A percentile compares a stretch with the other conserved stretches of the same genome.
Evolutionary conservation across 35 echinoderm and acorn worm genomes (phyloP).

Genomic region (Lytechinus pictus): DNA sequence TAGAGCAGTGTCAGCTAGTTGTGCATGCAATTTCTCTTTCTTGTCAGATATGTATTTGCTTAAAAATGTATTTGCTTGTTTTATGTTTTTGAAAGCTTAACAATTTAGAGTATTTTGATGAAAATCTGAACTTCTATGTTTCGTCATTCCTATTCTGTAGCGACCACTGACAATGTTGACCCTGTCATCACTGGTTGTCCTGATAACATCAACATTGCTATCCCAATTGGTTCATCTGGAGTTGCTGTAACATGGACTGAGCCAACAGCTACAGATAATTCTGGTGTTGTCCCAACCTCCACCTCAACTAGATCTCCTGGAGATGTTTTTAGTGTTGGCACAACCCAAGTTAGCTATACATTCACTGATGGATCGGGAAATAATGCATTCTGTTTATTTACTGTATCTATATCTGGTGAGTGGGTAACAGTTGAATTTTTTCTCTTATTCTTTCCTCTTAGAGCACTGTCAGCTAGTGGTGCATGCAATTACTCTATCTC

Average conservation of each 20-base stretch:
- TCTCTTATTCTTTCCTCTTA: too few species aligned
- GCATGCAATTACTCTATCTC: too few species aligned
- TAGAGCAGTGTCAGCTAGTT: too few species aligned
- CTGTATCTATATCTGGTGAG: conserved; percentile 40
- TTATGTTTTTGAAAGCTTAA: too few species aligned
- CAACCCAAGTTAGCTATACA: conserved; percentile 52
- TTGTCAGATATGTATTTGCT: too few species aligned
- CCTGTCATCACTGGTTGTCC: conserved; percentile 68
- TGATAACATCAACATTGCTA: conserved; percentile 30
- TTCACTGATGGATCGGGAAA: conserved; percentile 67
- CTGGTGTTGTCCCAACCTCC: conserved; percentile 31
- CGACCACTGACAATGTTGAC: background rate
- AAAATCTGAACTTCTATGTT: too few species aligned
- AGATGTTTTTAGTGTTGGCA: background rate
- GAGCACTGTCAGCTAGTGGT: too few species aligned
- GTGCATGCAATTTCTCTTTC: too few species aligned
- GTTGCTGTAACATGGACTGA: conserved; percentile 64
- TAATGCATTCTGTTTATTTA: conserved; percentile 37
- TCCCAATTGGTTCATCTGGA: conserved; percentile 38
- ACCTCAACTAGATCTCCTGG: background rate
- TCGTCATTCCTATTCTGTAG: too few species aligned
- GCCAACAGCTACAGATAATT: conserved; percentile 85
- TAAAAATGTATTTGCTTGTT: too few species aligned
- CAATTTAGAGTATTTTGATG: too few species aligned
- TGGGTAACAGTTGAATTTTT: too few species aligned